Base-by-base conservation (phyloP, 2,797 vertebrate species). In the Fratercula arctica region DNA sequence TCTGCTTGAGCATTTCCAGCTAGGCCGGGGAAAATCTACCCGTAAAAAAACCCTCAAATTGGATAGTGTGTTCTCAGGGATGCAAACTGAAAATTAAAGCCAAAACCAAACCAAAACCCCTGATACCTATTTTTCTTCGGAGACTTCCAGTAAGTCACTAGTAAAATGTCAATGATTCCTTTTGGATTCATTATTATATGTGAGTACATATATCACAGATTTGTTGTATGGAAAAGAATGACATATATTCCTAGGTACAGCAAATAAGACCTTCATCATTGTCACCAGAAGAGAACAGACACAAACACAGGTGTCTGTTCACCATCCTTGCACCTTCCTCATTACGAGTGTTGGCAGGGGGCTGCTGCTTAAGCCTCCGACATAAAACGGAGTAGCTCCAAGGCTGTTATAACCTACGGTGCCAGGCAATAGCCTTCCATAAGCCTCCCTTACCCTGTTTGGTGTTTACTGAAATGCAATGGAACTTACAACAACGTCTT, bases 161-260 rank as follows among this genome's bases (percentile, higher is more conserved):
- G 73, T 78, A 95, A 95, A 91, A 96, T 90, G 95, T 81, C 70
- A 93, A 73, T 70, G 69, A 78, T 90, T 63, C 75, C 69, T 89
- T 87, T 75, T 90, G 78, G 76, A 92, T 93, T 93, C 90, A 96
- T 95, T 95, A 83, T 63, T 86, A 26, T 77, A 94, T 50, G 45
- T 28, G 4, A 89, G 57, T 80, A 70, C 68, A 85, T 92, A 91
- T 28, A 95, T 91, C 87, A 96, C 64, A 75, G 60, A 81, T 80
- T 43, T 84, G 48, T 53, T 94, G 57, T 89, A 88, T 87, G 72
- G 67, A 95, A 92, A 78, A 93, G 66, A 82, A 89, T 24, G 77
- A 57, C 46, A 51, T 54, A 31, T 46, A 77, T 53, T 78, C 60
- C 56, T 48, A 84, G 66, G 89, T 33, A 81, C 35, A 76, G 73